Percentiles rank a stretch among this genome's conserved stretches.
These are phyloP conservation scores for Notodromas monacha DNA, from an alignment of 2,888 invertebrate genomes.

Conservation along the genomic window DNA sequence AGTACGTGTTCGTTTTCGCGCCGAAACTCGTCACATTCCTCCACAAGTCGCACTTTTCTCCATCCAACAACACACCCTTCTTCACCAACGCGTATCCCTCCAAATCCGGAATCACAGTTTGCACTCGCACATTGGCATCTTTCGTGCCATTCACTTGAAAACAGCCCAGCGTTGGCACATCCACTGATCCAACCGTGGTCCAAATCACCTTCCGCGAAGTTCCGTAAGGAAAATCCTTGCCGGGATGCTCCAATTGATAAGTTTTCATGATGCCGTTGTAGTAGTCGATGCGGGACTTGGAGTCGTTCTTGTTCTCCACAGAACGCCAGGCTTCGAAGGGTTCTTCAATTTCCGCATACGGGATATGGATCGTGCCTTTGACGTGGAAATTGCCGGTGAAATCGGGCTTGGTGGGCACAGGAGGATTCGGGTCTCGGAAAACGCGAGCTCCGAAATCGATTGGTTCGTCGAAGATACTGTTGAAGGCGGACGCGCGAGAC, in stretches of 20 bases:
- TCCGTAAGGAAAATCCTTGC: constrained; percentile 31
- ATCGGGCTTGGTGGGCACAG: too few species aligned
- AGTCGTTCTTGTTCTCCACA: constrained; percentile 25
- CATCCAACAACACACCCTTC: constrained; percentile 33
- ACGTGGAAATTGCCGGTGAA: too few species aligned
- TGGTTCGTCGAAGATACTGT: too few species aligned
- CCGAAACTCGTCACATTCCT: constrained; percentile 30
- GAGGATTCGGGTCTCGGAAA: too few species aligned
- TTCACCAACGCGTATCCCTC: constrained; percentile 39
- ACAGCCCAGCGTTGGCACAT: constrained; percentile 41
- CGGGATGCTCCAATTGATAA: constrained; percentile 32
- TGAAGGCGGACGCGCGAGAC: too few species aligned
- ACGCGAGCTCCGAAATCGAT: too few species aligned
- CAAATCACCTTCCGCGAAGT: constrained; percentile 50
- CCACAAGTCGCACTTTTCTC: constrained; percentile 42
- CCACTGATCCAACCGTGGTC: constrained; percentile 35
- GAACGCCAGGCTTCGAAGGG: constrained; percentile 73
- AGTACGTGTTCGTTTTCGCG: constrained; percentile 54
- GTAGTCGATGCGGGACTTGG: constrained; percentile 62
- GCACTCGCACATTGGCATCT: constrained; percentile 26
- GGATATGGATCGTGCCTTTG: constrained; percentile 46
- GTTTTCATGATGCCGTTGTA: constrained; percentile 87
- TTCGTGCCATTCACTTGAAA: constrained; percentile 45
- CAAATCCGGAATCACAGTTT: constrained; percentile 47
- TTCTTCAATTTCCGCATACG: constrained; percentile 71